Evolutionary conservation across 2,797 vertebrate genomes (phyloP).

Genomic region (Sebastes aleutianus): DNA sequence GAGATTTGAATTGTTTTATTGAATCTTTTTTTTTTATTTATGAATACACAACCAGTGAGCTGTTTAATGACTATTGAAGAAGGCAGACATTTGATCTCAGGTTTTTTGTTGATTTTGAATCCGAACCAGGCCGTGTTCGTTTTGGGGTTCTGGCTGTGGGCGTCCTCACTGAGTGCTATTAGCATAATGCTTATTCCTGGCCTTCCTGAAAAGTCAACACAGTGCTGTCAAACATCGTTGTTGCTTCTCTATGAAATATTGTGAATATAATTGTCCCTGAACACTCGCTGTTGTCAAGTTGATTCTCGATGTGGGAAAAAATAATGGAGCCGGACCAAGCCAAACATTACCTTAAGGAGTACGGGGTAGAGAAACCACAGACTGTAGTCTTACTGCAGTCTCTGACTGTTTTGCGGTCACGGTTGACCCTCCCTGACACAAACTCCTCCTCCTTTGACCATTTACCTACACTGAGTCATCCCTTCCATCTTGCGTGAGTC

Average conservation of each 20-base stretch:
- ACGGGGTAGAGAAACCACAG: conserved; percentile 43
- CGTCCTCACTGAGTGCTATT: conserved; percentile 34
- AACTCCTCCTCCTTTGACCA: conserved; percentile 18
- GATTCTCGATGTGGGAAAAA: conserved; percentile 29
- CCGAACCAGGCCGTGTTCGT: conserved; percentile 24
- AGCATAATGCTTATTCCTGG: conserved; percentile 51
- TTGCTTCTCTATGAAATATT: conserved; percentile 37
- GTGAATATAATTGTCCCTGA: conserved; percentile 47
- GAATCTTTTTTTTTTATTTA: conserved; percentile 31
- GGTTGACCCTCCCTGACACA: conserved; percentile 17
- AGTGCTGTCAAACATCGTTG: conserved; percentile 55
- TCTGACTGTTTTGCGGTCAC: conserved; percentile 21
- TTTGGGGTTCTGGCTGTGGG: conserved; percentile 36
- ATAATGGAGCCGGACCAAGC: conserved; percentile 31
- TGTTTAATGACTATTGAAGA: conserved; percentile 45
- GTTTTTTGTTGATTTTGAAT: conserved; percentile 52
- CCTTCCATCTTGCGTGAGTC: not conserved
- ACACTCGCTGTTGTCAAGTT: conserved; percentile 43
- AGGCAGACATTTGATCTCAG: conserved; percentile 52
- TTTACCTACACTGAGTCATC: conserved; percentile 32
- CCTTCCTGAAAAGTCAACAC: conserved; percentile 59
- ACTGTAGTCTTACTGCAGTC: conserved; percentile 27
- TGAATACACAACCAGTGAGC: conserved; percentile 37
- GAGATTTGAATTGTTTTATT: conserved; percentile 38
- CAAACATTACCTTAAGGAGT: conserved; percentile 53